Conservation (phyloP, 2,113 vertebrate genomes). For the Hoplias malabaricus region DNA sequence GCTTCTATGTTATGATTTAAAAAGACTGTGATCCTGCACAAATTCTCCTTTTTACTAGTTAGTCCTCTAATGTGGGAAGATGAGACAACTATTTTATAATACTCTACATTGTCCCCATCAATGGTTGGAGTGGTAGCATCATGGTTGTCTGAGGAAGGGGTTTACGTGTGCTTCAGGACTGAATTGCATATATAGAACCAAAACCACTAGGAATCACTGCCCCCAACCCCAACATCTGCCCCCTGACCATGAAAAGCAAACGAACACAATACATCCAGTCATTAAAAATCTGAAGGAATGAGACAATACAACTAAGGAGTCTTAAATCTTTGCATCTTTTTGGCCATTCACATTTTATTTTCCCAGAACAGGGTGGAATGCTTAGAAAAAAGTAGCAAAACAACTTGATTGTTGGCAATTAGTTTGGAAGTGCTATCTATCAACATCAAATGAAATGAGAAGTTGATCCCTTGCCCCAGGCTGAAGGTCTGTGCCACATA, state of each 20-base stretch:
- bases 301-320: constrained; percentile 43
- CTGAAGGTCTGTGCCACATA: constrained; percentile 22
- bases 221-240: constrained; percentile 26
- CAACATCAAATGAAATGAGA: constrained; percentile 54
- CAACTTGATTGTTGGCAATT: constrained; percentile 65
- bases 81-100: constrained; percentile 23
- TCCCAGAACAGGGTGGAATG: constrained; percentile 51
- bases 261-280: constrained; percentile 11
- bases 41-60: constrained; percentile 40
- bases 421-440: constrained; percentile 57
- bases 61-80: constrained; percentile 40
- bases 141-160: constrained; percentile 25
- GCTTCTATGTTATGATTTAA: constrained; percentile 39
- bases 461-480: constrained; percentile 65
- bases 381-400: constrained; percentile 38
- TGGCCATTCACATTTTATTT: constrained; percentile 57
- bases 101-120: constrained; percentile 39
- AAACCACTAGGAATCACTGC: constrained; percentile 25
- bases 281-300: constrained; percentile 25
- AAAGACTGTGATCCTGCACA: constrained; percentile 41
- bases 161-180: constrained; percentile 58
- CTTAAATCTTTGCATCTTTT: constrained; percentile 33
- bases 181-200: constrained; percentile 68
- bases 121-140: constrained; percentile 43
- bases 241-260: constrained; percentile 45